Percentiles rank a stretch among this genome's conserved stretches.
phyloP scores from a whole-genome alignment of 2,888 invertebrate species.

The Aphrophora alni region DNA sequence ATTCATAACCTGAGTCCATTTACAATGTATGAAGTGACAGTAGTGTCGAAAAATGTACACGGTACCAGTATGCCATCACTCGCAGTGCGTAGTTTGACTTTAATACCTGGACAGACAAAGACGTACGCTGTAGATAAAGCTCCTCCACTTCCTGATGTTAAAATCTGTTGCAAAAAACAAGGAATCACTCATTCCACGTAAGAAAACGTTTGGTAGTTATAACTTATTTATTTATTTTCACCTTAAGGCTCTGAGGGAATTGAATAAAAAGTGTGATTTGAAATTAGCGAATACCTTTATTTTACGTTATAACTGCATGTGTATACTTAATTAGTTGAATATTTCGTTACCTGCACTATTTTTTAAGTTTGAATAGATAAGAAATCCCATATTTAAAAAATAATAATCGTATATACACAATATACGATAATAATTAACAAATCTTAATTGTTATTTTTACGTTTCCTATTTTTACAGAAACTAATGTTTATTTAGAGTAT shows the following conservation, averaged over 20 bases:
- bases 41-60: constrained; percentile 74
- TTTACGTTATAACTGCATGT: too few species aligned
- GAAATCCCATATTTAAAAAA: too few species aligned
- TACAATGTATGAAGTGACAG: constrained; percentile 83
- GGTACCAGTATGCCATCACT: constrained; percentile 81
- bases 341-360: too few species aligned
- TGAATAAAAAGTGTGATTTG: too few species aligned
- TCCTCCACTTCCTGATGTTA: constrained; percentile 76
- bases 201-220: constrained; percentile 27
- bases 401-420: too few species aligned
- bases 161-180: constrained; percentile 72
- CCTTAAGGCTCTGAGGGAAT: not conserved
- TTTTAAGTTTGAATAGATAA: too few species aligned
- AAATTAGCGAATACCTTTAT: constrained; percentile 20
- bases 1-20: constrained; percentile 73
- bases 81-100: constrained; percentile 73
- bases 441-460: too few species aligned
- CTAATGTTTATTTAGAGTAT: too few species aligned
- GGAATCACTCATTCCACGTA: constrained; percentile 74
- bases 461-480: too few species aligned
- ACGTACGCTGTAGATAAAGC: constrained; percentile 62
- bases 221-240: constrained; percentile 3
- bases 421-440: too few species aligned
- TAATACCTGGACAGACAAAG: constrained; percentile 67
- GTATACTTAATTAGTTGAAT: too few species aligned